phyloP scores from a whole-genome alignment of 2,888 invertebrate genomes.

The Cataglyphis livida region DNA sequence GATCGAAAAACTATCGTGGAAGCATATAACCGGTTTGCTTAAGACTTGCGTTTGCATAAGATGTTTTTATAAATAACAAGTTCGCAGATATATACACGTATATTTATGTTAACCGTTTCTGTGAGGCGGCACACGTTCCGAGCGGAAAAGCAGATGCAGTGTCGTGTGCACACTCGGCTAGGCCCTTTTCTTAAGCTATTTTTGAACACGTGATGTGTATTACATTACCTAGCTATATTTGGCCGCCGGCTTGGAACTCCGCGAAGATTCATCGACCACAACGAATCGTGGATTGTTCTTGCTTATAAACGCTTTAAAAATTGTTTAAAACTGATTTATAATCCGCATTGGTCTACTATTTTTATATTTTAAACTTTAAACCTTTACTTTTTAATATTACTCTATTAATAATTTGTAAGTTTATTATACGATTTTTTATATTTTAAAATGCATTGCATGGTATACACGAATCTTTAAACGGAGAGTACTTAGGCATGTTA shows the following conservation, averaged over 20 bases:
- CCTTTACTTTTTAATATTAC: background rate
- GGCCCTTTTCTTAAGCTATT: conserved; percentile 86
- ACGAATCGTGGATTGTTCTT: conserved; percentile 6
- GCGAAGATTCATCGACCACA: conserved; percentile 60
- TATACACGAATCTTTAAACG: background rate
- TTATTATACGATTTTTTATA: background rate
- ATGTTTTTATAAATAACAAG: conserved; percentile 24
- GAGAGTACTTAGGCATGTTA: background rate
- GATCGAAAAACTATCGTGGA: background rate
- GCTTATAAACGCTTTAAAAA: background rate
- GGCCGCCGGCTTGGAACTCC: conserved; percentile 79
- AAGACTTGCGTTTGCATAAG: background rate
- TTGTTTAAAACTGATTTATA: background rate
- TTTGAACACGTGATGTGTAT: conserved; percentile 87
- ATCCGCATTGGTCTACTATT: background rate
- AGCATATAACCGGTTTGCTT: background rate
- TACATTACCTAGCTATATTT: conserved; percentile 88
- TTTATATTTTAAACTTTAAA: background rate
- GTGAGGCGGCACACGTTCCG: conserved; percentile 59
- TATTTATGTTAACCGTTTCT: conserved; percentile 56
- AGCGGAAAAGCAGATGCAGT: conserved; percentile 76
- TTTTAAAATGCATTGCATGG: background rate
- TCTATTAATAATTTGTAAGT: conserved; percentile 1
- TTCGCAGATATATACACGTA: background rate
- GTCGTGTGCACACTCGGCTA: conserved; percentile 87